phyloP scores from a whole-genome alignment of 2,888 invertebrate species.

The Xanthia togata region DNA sequence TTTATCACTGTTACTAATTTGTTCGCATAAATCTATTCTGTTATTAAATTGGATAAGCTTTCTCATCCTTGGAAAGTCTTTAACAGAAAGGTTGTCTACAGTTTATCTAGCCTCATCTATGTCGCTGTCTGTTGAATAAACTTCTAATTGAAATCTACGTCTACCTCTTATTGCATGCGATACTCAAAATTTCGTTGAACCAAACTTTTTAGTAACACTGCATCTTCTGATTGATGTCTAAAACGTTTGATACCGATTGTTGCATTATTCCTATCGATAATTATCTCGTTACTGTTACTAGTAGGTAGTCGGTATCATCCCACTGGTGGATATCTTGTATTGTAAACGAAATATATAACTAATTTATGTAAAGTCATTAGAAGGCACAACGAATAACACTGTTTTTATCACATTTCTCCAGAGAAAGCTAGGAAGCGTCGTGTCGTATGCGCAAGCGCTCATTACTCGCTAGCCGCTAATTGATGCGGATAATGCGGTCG shows the following conservation, averaged over 20 bases:
- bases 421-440: conserved; percentile 52
- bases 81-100: background rate
- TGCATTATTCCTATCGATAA: background rate
- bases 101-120: background rate
- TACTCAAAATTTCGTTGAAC: background rate
- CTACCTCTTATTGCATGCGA: too few relatives aligned
- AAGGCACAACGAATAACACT: background rate
- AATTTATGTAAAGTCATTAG: background rate
- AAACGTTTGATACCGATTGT: background rate
- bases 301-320: background rate
- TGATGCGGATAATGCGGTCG: conserved; percentile 27
- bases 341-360: background rate
- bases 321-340: background rate
- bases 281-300: background rate
- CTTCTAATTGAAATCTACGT: background rate
- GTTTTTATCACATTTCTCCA: conserved; percentile 35
- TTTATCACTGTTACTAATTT: background rate
- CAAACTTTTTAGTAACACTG: background rate
- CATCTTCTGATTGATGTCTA: background rate
- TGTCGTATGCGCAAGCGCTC: conserved; percentile 40
- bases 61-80: background rate
- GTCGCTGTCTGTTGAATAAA: background rate
- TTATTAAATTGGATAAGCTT: background rate
- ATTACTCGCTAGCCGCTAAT: conserved; percentile 45
- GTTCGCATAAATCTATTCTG: background rate